A percentile compares a stretch with the other conserved stretches of the same genome.
Evolutionary conservation across 2,888 invertebrate genomes (phyloP).

Genomic region (Pinctada fucata): DNA sequence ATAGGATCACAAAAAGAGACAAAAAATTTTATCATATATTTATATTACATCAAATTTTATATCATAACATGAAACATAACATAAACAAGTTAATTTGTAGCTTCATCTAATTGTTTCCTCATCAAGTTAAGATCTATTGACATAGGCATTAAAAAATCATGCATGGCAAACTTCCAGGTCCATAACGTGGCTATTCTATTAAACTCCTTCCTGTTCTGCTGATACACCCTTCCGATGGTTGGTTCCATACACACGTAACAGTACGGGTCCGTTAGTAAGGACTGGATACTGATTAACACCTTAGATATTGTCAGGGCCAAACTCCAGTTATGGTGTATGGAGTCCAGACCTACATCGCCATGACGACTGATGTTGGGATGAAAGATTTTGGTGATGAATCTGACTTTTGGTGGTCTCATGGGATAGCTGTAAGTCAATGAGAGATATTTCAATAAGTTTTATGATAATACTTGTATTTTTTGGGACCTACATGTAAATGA

Average conservation of each 20-base stretch:
- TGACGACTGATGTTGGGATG: conserved; percentile 97
- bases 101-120: too few relatives aligned
- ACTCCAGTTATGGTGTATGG: conserved; percentile 97
- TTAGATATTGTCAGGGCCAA: conserved; percentile 92
- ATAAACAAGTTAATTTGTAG: too few relatives aligned
- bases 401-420: conserved; percentile 92
- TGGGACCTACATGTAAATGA: too few relatives aligned
- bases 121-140: conserved; percentile 56
- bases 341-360: conserved; percentile 96
- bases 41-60: too few relatives aligned
- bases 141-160: conserved; percentile 70
- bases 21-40: too few relatives aligned
- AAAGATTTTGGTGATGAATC: conserved; percentile 93
- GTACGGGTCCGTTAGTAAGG: conserved; percentile 85
- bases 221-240: conserved; percentile 87
- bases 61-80: too few relatives aligned
- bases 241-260: conserved; percentile 95
- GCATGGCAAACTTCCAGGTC: conserved; percentile 90
- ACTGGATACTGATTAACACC: conserved; percentile 77
- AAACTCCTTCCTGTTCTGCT: conserved; percentile 84
- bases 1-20: too few relatives aligned
- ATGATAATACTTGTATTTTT: too few relatives aligned
- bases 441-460: too few relatives aligned
- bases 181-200: conserved; percentile 89
- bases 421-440: conserved; percentile 83